A percentile compares a stretch with the other conserved stretches of the same genome.
These are phyloP conservation scores for Potorous gilbertii DNA, from an alignment of 2,797 vertebrate species.

Conservation along the genomic window DNA sequence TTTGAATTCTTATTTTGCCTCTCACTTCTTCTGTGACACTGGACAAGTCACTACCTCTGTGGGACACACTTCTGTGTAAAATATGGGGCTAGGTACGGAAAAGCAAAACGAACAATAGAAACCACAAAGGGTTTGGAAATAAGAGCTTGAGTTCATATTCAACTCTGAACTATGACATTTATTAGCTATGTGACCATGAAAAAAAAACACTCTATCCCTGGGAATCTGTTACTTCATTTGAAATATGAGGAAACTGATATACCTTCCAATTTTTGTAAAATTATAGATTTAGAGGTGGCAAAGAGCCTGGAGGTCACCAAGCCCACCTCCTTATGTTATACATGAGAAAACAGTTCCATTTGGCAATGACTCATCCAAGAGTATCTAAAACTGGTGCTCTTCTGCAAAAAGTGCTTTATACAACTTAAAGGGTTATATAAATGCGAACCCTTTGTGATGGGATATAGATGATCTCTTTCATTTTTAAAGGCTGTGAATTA, in stretches of 20 bases:
- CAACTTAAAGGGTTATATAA: background rate
- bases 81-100: background rate
- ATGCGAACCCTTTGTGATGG: background rate
- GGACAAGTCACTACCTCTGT: background rate
- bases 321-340: background rate
- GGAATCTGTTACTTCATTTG: background rate
- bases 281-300: background rate
- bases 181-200: background rate
- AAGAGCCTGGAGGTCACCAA: background rate
- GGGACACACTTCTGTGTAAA: background rate
- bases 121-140: background rate
- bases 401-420: background rate
- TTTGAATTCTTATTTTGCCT: background rate
- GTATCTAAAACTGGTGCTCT: background rate
- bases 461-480: background rate
- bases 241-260: background rate
- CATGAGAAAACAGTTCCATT: background rate
- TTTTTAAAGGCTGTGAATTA: background rate
- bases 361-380: background rate
- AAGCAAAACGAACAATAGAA: background rate
- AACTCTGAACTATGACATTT: background rate
- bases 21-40: background rate
- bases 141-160: background rate
- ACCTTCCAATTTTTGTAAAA: background rate
- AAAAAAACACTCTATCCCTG: background rate